Conservation (phyloP, 2,888 invertebrate species). For the Alloscopus bannaensis region DNA sequence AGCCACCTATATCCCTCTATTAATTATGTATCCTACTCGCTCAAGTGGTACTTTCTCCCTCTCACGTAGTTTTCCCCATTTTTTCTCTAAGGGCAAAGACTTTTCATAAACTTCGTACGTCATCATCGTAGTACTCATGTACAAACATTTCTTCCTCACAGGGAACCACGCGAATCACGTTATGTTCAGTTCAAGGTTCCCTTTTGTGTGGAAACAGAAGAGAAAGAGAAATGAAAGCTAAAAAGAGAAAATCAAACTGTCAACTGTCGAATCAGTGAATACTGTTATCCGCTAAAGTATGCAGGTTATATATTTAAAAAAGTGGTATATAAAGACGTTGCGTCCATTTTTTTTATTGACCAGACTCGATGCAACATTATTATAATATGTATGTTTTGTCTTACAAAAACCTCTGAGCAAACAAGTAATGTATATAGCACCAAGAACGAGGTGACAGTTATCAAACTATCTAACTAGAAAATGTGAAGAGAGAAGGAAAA, state of each 20-base stretch:
- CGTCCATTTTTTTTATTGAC: no score
- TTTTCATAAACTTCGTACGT: constrained; percentile 55
- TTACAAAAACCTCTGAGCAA: no score
- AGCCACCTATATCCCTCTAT: constrained; percentile 48
- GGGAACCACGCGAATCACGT: background rate
- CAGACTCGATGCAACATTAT: background rate
- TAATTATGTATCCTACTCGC: constrained; percentile 60
- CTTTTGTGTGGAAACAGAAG: constrained; percentile 1
- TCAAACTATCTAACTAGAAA: background rate
- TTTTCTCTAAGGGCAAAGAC: constrained; percentile 62
- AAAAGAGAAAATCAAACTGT: no score
- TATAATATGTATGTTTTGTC: no score
- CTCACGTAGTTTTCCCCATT: no score
- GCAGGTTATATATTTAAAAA: background rate
- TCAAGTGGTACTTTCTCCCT: constrained; percentile 36
- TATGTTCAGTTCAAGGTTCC: constrained; percentile 1
- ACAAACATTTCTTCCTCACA: constrained; percentile 9
- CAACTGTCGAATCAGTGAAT: background rate
- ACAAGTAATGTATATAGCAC: no score
- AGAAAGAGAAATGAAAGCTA: no score
- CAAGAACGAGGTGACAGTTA: background rate
- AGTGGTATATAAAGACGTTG: background rate
- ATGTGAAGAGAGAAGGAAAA: background rate
- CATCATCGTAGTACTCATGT: constrained; percentile 24
- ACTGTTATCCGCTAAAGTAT: background rate